These are phyloP conservation scores for Emydura subglobosa DNA, from an alignment of 2,113 vertebrate species.

Conservation along the genomic window DNA sequence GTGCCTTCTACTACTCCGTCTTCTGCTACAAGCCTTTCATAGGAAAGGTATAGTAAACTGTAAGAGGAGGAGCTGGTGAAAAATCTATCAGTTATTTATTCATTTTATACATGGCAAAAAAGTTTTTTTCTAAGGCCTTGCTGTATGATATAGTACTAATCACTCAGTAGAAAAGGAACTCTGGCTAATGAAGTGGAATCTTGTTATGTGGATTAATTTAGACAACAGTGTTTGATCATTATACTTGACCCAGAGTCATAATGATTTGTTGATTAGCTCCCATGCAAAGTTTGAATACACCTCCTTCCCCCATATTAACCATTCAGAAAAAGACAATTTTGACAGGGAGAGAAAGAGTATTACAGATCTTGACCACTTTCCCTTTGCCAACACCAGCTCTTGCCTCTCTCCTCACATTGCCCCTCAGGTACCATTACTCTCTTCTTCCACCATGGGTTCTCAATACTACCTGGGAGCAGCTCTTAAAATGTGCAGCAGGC, in stretches of 20 bases:
- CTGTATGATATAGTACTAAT: not conserved
- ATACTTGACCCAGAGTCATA: rapidly evolving
- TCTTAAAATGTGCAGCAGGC: not conserved
- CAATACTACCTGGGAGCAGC: not conserved
- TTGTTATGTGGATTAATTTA: not conserved
- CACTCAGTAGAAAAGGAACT: not conserved
- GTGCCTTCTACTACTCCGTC: not conserved
- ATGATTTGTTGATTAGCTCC: not conserved
- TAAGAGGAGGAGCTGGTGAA: not conserved
- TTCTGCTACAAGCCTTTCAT: not conserved
- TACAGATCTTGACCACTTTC: not conserved
- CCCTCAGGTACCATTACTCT: not conserved
- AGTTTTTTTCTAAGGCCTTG: not conserved
- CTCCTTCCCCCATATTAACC: rapidly evolving
- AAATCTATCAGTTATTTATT: not conserved
- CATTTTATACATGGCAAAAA: not conserved
- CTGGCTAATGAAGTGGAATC: not conserved
- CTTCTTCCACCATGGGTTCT: rapidly evolving
- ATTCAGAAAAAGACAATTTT: not conserved
- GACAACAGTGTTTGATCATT: not conserved
- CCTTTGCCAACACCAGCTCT: not conserved
- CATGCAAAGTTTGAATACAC: not conserved
- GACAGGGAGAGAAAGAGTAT: not conserved
- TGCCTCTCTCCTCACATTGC: not conserved
- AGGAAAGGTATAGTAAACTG: not conserved